Base-by-base conservation (phyloP, 1,140 invertebrate species). In the Zaprionus gabonicus region DNA sequence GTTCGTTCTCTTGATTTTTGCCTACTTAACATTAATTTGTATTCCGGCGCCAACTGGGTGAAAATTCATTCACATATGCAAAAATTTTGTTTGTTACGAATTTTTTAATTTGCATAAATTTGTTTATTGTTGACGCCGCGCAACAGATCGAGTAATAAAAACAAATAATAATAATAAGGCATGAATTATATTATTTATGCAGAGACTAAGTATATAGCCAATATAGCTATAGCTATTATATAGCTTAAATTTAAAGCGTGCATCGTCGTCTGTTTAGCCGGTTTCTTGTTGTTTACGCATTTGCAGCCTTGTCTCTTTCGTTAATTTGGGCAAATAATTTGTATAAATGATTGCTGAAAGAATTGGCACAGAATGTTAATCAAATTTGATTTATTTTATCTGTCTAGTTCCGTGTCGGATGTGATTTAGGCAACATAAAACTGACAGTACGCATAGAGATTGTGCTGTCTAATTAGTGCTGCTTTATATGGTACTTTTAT, bases 21-120 rank as follows among this genome's bases (percentile, higher is more conserved):
- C 7, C 44, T 64, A 34, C 53, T 76, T 64, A 75, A 71, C 51
- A 60, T 56, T 60, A 55, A 72, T 71, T 76, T 72, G 69, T 72
- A 76, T 71, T 44, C 72, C 57, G 67, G 72, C 72, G 72, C 59
- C 66, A 38, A 34, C 9, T 28, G 25, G 6, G 44, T 71, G 44
- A 76, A 76, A 72, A 76, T 76, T 72, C 59, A 76, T 72, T 76
- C 74, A 66, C 36, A 66, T 60, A 49, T 49, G 72, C 60, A 56
- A 65, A 76, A 70, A 53, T 60, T 65, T 36, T 51, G 44, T 64
- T 75, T 76, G 69, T 67, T 66, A 62, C 49, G 56, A 41, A 41
- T 71, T 58, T 51, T 51, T 17, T 55, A 66, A 76, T 76, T 76
- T 72, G 74, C 74, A 76, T 76, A 76, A 76, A 72, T 66, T 63